Percentiles rank a stretch among this genome's conserved stretches.
These are phyloP conservation scores for Ligdia adustata DNA, from an alignment of 2,888 invertebrate species.

Conservation along the genomic window DNA sequence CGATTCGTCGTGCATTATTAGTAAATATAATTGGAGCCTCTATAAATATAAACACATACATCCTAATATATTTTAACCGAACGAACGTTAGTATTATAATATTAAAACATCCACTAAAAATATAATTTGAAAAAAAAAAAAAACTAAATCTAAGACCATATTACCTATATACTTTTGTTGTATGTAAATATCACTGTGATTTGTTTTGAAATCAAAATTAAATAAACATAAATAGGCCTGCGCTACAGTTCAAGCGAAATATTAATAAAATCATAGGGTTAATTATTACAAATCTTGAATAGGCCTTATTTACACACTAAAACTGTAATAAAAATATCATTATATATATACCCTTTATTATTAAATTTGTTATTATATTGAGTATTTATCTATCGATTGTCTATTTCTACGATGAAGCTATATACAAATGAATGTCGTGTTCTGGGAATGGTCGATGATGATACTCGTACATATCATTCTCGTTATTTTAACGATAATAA, in stretches of 20 bases:
- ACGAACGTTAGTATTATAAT: slow-evolving; percentile 33
- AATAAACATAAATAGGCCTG: too few species aligned
- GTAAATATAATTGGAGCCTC: too few species aligned
- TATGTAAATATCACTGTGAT: too few species aligned
- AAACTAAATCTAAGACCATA: slow-evolving; percentile 5
- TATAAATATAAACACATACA: slow-evolving; percentile 33
- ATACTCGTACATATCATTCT: slow-evolving; percentile 40
- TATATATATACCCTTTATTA: not conserved
- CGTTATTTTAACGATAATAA: slow-evolving; percentile 26
- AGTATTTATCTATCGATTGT: slow-evolving; percentile 26
- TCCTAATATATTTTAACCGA: slow-evolving; percentile 32
- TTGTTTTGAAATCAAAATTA: too few species aligned
- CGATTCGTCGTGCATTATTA: too few species aligned
- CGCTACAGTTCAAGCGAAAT: too few species aligned
- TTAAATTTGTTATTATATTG: slow-evolving; percentile 11
- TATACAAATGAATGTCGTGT: slow-evolving; percentile 30
- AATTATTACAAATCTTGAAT: slow-evolving; percentile 1
- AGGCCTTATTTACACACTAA: slow-evolving; percentile 22
- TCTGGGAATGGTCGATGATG: slow-evolving; percentile 34
- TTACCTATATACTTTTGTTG: too few species aligned
- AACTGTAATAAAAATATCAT: slow-evolving; percentile 12
- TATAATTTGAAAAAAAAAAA: slow-evolving; percentile 15
- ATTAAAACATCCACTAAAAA: slow-evolving; percentile 24
- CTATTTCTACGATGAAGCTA: slow-evolving; percentile 24
- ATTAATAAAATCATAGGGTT: not conserved